Conservation (phyloP, 1,140 invertebrate genomes). For the Drosophila parabipectinata region DNA sequence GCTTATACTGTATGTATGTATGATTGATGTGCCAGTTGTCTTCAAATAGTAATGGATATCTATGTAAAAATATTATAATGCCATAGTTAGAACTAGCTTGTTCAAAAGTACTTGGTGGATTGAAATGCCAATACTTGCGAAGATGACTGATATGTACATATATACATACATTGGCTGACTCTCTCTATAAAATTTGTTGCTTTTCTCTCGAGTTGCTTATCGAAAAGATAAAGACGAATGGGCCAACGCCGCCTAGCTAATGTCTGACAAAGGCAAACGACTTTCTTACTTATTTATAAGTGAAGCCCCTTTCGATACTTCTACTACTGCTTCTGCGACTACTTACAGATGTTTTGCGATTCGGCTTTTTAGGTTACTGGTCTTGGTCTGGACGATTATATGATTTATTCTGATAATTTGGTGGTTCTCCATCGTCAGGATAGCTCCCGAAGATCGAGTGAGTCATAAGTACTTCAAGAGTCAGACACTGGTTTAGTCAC, state of each 20-base stretch:
- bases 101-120: neutral
- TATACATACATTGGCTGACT: neutral
- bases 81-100: too few relatives aligned
- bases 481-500: conserved; percentile 7
- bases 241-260: conserved; percentile 28
- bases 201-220: conserved; percentile 34
- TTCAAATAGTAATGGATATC: too few relatives aligned
- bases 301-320: neutral
- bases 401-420: conserved; percentile 32
- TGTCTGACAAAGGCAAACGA: conserved; percentile 46
- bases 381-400: conserved; percentile 28
- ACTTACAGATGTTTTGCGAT: conserved; percentile 37
- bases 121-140: neutral
- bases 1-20: too few relatives aligned
- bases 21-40: neutral
- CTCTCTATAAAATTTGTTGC: conserved; percentile 31
- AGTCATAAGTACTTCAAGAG: conserved; percentile 6
- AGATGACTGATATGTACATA: conserved; percentile 11
- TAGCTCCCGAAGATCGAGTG: neutral
- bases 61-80: too few relatives aligned
- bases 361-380: conserved; percentile 22
- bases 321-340: neutral
- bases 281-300: conserved; percentile 29
- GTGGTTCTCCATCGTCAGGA: conserved; percentile 38
- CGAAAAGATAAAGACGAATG: conserved; percentile 42